Percentiles rank a stretch among this genome's conserved stretches.
phyloP scores from a whole-genome alignment of 1,140 invertebrate species.

The Lasioglossum albipes region DNA sequence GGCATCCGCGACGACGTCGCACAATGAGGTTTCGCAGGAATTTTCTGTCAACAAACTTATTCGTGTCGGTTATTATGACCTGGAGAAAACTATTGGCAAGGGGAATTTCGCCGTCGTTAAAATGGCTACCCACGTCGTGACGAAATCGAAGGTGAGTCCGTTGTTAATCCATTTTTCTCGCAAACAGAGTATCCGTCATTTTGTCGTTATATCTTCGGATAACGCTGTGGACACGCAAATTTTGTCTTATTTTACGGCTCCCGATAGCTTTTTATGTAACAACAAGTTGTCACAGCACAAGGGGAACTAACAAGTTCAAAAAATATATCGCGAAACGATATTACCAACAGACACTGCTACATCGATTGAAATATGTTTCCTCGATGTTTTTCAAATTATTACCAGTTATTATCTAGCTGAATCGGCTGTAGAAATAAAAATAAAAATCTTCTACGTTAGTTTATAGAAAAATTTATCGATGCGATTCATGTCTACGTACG shows the following conservation, averaged over 20 bases:
- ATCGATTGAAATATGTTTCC: slow-evolving; percentile 54
- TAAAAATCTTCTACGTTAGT: not conserved
- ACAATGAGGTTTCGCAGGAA: slow-evolving; percentile 79
- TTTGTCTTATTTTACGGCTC: slow-evolving; percentile 8
- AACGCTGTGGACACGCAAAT: slow-evolving; percentile 33
- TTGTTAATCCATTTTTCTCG: slow-evolving; percentile 36
- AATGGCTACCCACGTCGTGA: slow-evolving; percentile 97
- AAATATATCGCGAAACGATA: slow-evolving; percentile 15
- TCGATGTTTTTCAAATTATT: slow-evolving; percentile 45
- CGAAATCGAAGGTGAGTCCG: slow-evolving; percentile 95
- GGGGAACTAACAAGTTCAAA: slow-evolving; percentile 4
- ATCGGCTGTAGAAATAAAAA: not conserved
- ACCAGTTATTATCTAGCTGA: slow-evolving; percentile 1
- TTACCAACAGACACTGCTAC: slow-evolving; percentile 38
- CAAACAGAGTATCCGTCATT: slow-evolving; percentile 65
- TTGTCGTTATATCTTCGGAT: slow-evolving; percentile 61
- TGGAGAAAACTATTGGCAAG: slow-evolving; percentile 97
- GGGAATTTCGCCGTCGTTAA: slow-evolving; percentile 99
- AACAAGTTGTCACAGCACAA: not conserved
- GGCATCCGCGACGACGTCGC: slow-evolving; percentile 79
- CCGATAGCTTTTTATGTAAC: not conserved
- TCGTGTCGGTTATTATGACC: slow-evolving; percentile 97
- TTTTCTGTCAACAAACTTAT: slow-evolving; percentile 87
- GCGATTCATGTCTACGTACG: not conserved
- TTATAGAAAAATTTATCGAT: slow-evolving; percentile 6